Evolutionary conservation across 1,140 invertebrate species (phyloP).

Genomic region (Rhopalosiphum maidis): DNA sequence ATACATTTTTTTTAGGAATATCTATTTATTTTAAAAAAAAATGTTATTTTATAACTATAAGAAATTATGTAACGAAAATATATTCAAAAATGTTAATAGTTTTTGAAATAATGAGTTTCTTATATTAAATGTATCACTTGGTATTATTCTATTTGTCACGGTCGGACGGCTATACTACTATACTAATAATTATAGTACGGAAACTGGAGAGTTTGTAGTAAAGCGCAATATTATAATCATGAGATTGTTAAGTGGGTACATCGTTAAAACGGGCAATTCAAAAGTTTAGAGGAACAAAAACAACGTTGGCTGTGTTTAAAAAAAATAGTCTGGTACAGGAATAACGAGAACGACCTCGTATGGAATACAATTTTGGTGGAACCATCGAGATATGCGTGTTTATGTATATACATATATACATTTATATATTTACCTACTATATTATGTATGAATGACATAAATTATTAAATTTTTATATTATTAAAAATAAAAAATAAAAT

Average conservation of each 20-base stretch:
- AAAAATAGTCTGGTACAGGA: neutral
- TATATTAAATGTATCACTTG: too few relatives aligned
- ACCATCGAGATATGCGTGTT: too few relatives aligned
- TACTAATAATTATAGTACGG: neutral
- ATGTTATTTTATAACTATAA: neutral
- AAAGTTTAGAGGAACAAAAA: neutral
- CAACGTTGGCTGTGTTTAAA: neutral
- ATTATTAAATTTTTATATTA: neutral
- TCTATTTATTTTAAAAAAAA: neutral
- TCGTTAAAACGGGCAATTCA: neutral
- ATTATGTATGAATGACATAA: neutral
- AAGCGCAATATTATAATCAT: neutral
- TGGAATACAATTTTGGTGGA: neutral
- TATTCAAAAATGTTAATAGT: too few relatives aligned
- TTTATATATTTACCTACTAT: too few relatives aligned
- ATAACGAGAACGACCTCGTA: neutral
- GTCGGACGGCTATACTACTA: neutral
- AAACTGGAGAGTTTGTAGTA: neutral
- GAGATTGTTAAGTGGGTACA: constrained; percentile 10
- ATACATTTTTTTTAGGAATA: neutral
- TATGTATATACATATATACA: too few relatives aligned
- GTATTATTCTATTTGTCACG: too few relatives aligned
- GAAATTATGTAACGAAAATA: too few relatives aligned
- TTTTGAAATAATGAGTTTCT: too few relatives aligned
- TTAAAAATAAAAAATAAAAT: neutral